Conservation (phyloP, 2,797 vertebrate species). For the Cryptoblepharus egeriae region DNA sequence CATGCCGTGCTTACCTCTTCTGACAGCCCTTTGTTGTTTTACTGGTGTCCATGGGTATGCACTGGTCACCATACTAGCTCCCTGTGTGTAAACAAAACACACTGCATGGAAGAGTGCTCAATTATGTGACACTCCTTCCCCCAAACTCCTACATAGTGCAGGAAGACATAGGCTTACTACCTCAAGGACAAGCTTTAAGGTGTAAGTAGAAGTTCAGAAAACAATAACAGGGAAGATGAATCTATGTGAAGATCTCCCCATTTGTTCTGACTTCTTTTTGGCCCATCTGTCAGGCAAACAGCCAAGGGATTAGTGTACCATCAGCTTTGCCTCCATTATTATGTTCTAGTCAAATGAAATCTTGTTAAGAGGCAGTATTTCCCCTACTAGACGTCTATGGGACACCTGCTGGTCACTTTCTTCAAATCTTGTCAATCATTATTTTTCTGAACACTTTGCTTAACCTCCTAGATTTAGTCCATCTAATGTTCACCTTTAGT, state of each 20-base stretch:
- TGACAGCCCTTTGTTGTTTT: too few relatives aligned
- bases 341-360: not conserved
- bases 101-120: not conserved
- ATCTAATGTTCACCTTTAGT: too few relatives aligned
- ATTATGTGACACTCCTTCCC: not conserved
- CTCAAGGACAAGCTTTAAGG: not conserved
- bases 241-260: not conserved
- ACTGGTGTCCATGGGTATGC: too few relatives aligned
- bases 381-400: not conserved
- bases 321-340: not conserved
- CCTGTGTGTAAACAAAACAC: not conserved
- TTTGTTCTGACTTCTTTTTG: not conserved
- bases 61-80: not conserved
- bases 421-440: not conserved
- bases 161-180: not conserved
- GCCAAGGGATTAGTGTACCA: not conserved
- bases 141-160: not conserved
- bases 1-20: too few relatives aligned
- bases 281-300: not conserved
- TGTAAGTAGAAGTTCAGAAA: not conserved
- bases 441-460: not conserved
- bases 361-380: not conserved
- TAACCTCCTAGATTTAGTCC: not conserved
- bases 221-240: too few relatives aligned
- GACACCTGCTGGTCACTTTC: not conserved